Percentiles rank a stretch among this genome's conserved stretches.
phyloP scores from a whole-genome alignment of 2,113 vertebrate genomes.

The Anoplopoma fimbria region DNA sequence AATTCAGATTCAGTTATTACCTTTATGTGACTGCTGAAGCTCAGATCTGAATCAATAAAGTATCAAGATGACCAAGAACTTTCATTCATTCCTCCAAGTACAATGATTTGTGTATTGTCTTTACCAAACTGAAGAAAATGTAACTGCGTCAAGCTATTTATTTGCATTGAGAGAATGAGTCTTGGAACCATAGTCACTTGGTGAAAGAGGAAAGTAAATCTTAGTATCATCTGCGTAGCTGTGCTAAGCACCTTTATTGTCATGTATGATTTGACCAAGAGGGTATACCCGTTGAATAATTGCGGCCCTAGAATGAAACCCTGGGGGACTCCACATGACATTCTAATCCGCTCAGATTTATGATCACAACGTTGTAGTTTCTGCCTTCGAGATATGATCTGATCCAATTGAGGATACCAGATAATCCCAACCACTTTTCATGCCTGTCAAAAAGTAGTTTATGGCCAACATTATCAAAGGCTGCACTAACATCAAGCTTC shows the following conservation, averaged over 20 bases:
- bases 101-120: neutral
- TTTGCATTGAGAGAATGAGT: neutral
- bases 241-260: neutral
- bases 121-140: neutral
- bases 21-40: neutral
- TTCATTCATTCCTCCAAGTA: neutral
- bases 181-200: neutral
- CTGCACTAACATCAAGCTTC: neutral
- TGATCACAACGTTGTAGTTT: neutral
- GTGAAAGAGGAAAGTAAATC: neutral
- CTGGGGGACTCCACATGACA: neutral
- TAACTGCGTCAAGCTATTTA: neutral
- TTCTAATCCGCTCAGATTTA: neutral
- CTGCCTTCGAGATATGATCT: neutral
- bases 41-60: neutral
- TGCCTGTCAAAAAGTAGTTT: neutral
- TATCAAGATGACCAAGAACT: neutral
- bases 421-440: neutral
- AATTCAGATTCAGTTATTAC: neutral
- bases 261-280: neutral
- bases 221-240: neutral
- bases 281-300: neutral
- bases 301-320: neutral
- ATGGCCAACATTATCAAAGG: neutral
- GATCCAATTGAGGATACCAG: neutral